Evolutionary conservation across 2,113 vertebrate genomes (phyloP).

Genomic region (Gallinago paraguaiae): DNA sequence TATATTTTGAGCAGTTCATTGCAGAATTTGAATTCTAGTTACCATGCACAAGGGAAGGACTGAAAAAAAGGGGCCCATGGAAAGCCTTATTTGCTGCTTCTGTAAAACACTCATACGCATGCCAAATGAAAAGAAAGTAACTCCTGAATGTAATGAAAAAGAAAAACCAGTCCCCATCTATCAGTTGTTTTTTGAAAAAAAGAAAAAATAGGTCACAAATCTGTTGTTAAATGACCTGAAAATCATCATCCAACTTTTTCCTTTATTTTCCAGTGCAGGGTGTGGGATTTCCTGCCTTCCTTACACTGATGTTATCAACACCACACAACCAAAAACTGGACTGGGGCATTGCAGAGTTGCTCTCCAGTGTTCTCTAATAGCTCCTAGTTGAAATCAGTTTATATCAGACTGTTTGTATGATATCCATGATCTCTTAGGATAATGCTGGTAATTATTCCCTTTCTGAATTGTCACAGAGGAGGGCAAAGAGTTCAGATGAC

Average conservation of each 20-base stretch:
- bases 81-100: background rate
- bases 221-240: background rate
- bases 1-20: constrained; percentile 29
- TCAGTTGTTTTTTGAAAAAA: background rate
- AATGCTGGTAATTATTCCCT: background rate
- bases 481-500: background rate
- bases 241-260: background rate
- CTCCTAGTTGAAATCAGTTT: background rate
- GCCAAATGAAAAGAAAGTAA: background rate
- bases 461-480: background rate
- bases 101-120: background rate
- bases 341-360: background rate
- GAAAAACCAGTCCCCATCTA: background rate
- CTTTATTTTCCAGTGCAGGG: background rate
- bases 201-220: background rate
- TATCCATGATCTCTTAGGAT: background rate
- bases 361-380: background rate
- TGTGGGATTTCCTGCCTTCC: background rate
- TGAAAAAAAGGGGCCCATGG: constrained; percentile 12
- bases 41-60: background rate
- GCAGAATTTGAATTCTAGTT: constrained; percentile 34
- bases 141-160: background rate
- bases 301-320: background rate
- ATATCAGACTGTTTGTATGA: background rate
- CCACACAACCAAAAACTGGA: background rate